Evolutionary conservation across 1,140 invertebrate genomes (phyloP).

Genomic region (Pseudoatta argentina): DNA sequence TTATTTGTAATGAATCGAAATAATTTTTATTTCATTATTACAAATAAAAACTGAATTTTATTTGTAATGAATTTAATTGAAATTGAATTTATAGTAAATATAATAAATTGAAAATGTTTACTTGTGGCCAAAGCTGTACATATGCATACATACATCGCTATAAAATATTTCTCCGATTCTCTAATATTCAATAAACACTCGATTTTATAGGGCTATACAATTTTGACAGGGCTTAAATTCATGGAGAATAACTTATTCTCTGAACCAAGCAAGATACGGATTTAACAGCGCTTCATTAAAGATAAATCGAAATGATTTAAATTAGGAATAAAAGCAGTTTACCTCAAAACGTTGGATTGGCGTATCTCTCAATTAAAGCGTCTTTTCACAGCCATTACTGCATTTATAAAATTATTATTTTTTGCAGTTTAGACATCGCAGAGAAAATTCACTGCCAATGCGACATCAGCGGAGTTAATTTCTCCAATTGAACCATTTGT

Average conservation of each 20-base stretch:
- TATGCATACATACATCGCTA: too few relatives aligned
- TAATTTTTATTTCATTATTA: too few relatives aligned
- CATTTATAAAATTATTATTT: slow-evolving; percentile 11
- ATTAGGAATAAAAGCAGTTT: slow-evolving; percentile 18
- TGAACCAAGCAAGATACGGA: neutral
- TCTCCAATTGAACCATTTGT: neutral
- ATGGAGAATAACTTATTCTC: neutral
- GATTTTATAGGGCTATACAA: slow-evolving; percentile 7
- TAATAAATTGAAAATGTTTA: too few relatives aligned
- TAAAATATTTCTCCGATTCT: slow-evolving; percentile 11
- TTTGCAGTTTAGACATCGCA: slow-evolving; percentile 9
- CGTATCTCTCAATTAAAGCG: neutral
- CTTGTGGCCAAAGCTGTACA: too few relatives aligned
- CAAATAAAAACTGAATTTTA: too few relatives aligned
- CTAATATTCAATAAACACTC: neutral
- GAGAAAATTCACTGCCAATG: slow-evolving; percentile 12
- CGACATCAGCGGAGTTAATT: slow-evolving; percentile 32
- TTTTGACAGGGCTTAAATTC: neutral
- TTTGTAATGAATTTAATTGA: too few relatives aligned
- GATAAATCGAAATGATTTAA: slow-evolving; percentile 15
- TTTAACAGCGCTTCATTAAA: slow-evolving; percentile 25
- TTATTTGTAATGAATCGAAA: too few relatives aligned
- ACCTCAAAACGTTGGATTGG: neutral
- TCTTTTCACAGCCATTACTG: neutral
- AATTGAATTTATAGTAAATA: too few relatives aligned